A percentile compares a stretch with the other conserved stretches of the same genome.
Evolutionary conservation across 2,797 vertebrate species (phyloP).

Genomic region (Falco peregrinus): DNA sequence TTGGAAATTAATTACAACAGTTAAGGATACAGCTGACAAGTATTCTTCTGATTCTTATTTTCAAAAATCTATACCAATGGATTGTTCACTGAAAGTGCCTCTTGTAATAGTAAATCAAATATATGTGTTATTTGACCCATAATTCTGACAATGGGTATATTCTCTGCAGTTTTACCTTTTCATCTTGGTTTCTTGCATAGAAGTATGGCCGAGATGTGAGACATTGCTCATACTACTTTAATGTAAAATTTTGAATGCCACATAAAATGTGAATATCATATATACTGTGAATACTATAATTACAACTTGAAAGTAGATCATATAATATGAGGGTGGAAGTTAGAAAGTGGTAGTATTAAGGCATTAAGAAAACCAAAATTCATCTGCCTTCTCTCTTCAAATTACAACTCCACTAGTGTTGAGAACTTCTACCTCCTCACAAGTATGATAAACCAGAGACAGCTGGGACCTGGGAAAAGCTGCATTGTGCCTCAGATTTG

Average conservation of each 20-base stretch:
- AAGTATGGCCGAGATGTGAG: background rate
- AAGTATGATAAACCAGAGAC: background rate
- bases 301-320: background rate
- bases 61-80: background rate
- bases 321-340: background rate
- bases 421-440: background rate
- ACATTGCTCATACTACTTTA: background rate
- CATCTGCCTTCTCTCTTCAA: background rate
- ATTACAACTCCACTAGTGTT: background rate
- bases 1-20: background rate
- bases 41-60: background rate
- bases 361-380: background rate
- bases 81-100: background rate
- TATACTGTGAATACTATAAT: background rate
- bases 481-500: background rate
- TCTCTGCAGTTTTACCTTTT: background rate
- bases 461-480: rapidly evolving
- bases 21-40: background rate
- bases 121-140: background rate
- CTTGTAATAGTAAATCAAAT: background rate
- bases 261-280: background rate
- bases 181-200: background rate
- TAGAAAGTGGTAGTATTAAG: background rate
- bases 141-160: background rate
- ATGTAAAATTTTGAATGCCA: background rate